Evolutionary conservation across 2,888 invertebrate species (phyloP).

Genomic region (Meiosimyza decipiens): DNA sequence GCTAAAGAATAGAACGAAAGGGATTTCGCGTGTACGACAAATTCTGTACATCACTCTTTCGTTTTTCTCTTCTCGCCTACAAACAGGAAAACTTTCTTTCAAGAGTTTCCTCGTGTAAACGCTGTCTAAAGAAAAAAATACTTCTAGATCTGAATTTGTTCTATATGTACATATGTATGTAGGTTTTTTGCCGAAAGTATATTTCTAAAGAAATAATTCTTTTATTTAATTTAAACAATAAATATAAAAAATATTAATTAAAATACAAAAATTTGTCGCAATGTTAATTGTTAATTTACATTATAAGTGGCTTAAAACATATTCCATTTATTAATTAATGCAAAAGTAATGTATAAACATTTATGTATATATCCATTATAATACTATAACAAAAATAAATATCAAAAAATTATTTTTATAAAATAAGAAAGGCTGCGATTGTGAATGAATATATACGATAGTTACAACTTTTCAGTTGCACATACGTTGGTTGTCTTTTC

Average conservation of each 20-base stretch:
- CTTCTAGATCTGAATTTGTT: too few relatives aligned
- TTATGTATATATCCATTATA: slow-evolving; percentile 13
- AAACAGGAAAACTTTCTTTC: too few relatives aligned
- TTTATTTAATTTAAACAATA: neutral
- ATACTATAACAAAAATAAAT: slow-evolving; percentile 28
- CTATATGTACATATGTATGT: too few relatives aligned
- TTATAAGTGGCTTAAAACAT: slow-evolving; percentile 24
- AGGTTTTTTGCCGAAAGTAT: too few relatives aligned
- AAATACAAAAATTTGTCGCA: slow-evolving; percentile 21
- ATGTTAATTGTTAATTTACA: slow-evolving; percentile 24
- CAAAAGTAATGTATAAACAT: slow-evolving; percentile 7
- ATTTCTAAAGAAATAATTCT: neutral
- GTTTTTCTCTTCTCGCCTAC: too few relatives aligned
- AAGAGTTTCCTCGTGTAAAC: too few relatives aligned
- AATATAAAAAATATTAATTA: slow-evolving; percentile 20
- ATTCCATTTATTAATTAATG: slow-evolving; percentile 14
- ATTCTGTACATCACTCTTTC: too few relatives aligned
- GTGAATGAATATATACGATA: slow-evolving; percentile 4
- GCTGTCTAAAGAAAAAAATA: too few relatives aligned
- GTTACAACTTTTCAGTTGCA: too few relatives aligned
- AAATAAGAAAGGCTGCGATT: slow-evolving; percentile 25
- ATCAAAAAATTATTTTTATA: slow-evolving; percentile 23
- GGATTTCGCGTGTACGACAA: too few relatives aligned
- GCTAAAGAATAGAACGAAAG: too few relatives aligned
- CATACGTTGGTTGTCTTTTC: neutral